phyloP scores from a whole-genome alignment of 1,140 invertebrate genomes.

The Hyphantria cunea region DNA sequence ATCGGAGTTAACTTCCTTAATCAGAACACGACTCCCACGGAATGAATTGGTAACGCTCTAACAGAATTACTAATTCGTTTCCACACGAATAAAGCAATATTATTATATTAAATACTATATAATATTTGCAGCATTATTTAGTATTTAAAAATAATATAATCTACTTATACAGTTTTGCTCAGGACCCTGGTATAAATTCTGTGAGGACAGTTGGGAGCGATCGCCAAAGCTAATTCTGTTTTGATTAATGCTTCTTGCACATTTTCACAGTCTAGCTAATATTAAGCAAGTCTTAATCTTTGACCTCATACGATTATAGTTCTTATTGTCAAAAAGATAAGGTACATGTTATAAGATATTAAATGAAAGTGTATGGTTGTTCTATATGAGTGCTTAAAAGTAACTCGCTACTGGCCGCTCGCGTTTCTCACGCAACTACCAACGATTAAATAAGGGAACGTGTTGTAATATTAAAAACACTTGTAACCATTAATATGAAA shows the following conservation, averaged over 20 bases:
- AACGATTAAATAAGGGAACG: slow-evolving; percentile 68
- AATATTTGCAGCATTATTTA: slow-evolving; percentile 2
- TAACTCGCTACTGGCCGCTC: slow-evolving; percentile 64
- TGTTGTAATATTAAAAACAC: slow-evolving; percentile 64
- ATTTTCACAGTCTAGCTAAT: slow-evolving; percentile 70
- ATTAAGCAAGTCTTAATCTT: slow-evolving; percentile 39
- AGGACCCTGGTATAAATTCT: slow-evolving; percentile 66
- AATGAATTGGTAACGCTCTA: too few species aligned
- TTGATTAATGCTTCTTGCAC: slow-evolving; percentile 78
- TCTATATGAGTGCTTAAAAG: slow-evolving; percentile 55
- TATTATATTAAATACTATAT: too few species aligned
- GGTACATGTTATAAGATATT: slow-evolving; percentile 4
- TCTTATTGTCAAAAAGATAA: slow-evolving; percentile 16
- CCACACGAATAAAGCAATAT: too few species aligned
- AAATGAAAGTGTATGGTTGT: slow-evolving; percentile 33
- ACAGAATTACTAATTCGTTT: too few species aligned
- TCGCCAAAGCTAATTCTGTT: slow-evolving; percentile 81
- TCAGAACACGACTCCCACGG: too few species aligned
- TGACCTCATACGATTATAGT: too few species aligned
- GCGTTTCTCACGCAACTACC: slow-evolving; percentile 78
- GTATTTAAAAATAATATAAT: slow-evolving; percentile 49
- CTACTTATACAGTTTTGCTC: slow-evolving; percentile 47
- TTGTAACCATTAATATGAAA: slow-evolving; percentile 31
- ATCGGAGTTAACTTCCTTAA: too few species aligned
- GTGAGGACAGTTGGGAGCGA: slow-evolving; percentile 73